These are phyloP conservation scores for Amblyteles armatorius DNA, from an alignment of 2,888 invertebrate genomes.

Conservation along the genomic window DNA sequence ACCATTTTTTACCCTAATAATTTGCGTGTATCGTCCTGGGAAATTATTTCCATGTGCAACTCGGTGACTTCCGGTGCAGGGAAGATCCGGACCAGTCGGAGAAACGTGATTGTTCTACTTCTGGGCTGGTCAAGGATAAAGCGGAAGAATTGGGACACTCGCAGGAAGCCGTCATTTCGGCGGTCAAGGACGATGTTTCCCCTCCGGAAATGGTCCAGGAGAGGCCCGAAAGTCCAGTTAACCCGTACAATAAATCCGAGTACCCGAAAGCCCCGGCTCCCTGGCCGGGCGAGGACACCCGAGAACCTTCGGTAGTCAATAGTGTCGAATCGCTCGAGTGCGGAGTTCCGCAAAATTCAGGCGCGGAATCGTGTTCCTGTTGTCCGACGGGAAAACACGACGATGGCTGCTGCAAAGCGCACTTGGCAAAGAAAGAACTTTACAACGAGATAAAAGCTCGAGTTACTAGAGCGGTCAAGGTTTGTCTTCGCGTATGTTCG, in stretches of 20 bases:
- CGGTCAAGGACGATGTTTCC: slow-evolving; percentile 25
- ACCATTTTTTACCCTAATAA: neutral
- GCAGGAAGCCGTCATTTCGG: slow-evolving; percentile 24
- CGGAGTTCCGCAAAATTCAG: slow-evolving; percentile 67
- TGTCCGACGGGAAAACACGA: slow-evolving; percentile 68
- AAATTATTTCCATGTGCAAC: neutral
- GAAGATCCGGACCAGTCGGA: slow-evolving; percentile 26
- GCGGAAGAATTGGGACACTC: slow-evolving; percentile 24
- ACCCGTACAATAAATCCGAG: slow-evolving; percentile 77
- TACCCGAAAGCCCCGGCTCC: slow-evolving; percentile 68
- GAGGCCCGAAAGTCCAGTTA: slow-evolving; percentile 73
- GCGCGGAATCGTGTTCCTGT: slow-evolving; percentile 71
- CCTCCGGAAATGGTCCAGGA: slow-evolving; percentile 38
- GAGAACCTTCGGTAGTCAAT: slow-evolving; percentile 60
- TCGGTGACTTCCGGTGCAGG: slow-evolving; percentile 22
- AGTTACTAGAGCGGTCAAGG: slow-evolving; percentile 76
- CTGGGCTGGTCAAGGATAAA: slow-evolving; percentile 12
- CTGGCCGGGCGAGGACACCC: slow-evolving; percentile 67
- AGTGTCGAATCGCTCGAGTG: slow-evolving; percentile 71
- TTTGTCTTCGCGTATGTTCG: slow-evolving; percentile 54
- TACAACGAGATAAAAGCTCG: slow-evolving; percentile 76
- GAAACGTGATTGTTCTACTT: slow-evolving; percentile 22
- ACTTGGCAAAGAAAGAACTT: slow-evolving; percentile 70
- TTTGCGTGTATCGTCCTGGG: neutral
- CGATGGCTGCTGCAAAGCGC: slow-evolving; percentile 68